Conservation (phyloP, 1,140 invertebrate species). For the Euura lappo region DNA sequence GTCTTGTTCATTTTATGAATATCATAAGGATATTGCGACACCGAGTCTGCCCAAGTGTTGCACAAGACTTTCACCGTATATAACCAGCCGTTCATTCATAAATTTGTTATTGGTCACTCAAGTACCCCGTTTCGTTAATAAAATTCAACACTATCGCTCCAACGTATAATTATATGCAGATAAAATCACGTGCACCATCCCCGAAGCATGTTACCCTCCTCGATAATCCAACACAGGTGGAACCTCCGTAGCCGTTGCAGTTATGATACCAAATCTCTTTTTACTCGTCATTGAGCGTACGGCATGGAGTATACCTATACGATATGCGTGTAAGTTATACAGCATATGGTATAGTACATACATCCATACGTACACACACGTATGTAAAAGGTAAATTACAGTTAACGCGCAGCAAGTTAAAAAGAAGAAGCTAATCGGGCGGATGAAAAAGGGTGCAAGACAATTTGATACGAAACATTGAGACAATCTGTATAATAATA, state of each 20-base stretch:
- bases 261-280: no score
- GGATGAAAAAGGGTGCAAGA: no score
- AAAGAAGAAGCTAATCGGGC: no score
- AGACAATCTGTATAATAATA: no score
- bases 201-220: background rate
- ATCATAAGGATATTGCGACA: background rate
- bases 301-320: no score
- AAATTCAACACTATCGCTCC: background rate
- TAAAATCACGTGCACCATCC: background rate
- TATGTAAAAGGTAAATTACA: background rate
- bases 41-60: background rate
- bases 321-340: no score
- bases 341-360: background rate
- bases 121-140: background rate
- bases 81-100: background rate
- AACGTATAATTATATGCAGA: background rate
- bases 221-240: no score
- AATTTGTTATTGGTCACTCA: constrained; percentile 2
- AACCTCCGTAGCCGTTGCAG: no score
- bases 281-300: no score
- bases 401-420: no score
- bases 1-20: background rate
- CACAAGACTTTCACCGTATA: constrained; percentile 7
- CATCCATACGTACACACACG: background rate
- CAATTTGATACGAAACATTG: no score